Base-by-base conservation (phyloP, 2,888 invertebrate species). In the Alsophila aescularia region DNA sequence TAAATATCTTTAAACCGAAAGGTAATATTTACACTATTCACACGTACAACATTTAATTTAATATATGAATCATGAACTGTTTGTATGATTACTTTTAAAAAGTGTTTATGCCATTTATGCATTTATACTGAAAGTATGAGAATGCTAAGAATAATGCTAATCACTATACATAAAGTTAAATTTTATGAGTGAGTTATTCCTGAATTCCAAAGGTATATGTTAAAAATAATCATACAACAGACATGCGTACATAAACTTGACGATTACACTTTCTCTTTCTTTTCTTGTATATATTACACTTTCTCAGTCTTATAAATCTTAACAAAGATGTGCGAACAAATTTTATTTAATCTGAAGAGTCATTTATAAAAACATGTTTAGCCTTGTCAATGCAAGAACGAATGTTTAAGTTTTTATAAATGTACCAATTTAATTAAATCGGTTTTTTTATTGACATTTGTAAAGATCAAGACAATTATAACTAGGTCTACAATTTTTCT, bases 281-380 rank as follows among this genome's bases (percentile, higher is more conserved):
- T n/a, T n/a, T n/a, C n/a, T n/a, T n/a, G n/a, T n/a, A n/a, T 36
- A 67, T 60, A 58, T 57, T 67, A 53, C 79, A 79, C 67, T 75
- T 70, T 73, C 75, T 85, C 85, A 85, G 84, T 83, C 84, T 85
- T 83, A 77, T 74, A 76, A 77, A 81, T 68, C 81, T 75, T 73
- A 39, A 55, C 58, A 52, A 72, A 79, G 77, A 81, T 77, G 63
- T 52, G 76, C 63, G 73, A 74, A 70, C 70, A 72, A 72, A 60
- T 52, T 42, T 57, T 68, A 65, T 48, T 44, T 35, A 6, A 15
- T 31, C 60, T 44, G 4, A 32, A 18, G 12, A 31, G 39, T 9
- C 39, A 27, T 39, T 43, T 34, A 31, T 49, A n/a, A 48, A n/a
- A n/a, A n/a, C n/a, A 29, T 24, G 7, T 24, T 24, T 24, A 24